A percentile compares a stretch with the other conserved stretches of the same genome.
Conservation (phyloP, 2,113 vertebrate species). For the Stegostoma tigrinum region DNA sequence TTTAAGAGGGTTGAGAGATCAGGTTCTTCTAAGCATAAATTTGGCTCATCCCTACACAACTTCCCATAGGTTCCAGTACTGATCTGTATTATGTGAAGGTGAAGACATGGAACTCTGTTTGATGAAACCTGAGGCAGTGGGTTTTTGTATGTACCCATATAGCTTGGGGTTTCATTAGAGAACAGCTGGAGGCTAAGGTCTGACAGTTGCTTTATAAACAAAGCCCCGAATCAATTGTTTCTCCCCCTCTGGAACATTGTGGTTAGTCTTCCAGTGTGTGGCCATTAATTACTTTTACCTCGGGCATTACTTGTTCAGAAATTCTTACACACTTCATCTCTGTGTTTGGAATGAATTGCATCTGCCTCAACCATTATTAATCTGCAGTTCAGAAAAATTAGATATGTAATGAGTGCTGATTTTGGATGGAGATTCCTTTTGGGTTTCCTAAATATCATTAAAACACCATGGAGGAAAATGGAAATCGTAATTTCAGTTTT, state of each 20-base stretch:
- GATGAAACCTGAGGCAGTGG: neutral
- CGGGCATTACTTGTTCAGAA: conserved; percentile 34
- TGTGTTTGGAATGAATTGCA: conserved; percentile 3
- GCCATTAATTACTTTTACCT: conserved; percentile 36
- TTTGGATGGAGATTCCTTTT: neutral
- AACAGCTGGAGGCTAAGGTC: conserved; percentile 37
- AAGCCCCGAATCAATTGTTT: conserved; percentile 30
- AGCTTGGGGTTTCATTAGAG: conserved; percentile 33
- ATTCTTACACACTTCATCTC: neutral
- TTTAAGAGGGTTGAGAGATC: neutral
- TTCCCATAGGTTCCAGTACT: neutral
- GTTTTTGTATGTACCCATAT: conserved; percentile 6
- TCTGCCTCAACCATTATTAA: neutral
- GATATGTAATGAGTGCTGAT: neutral
- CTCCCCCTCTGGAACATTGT: conserved; percentile 20
- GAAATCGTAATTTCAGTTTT: conserved; percentile 15
- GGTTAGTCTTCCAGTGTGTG: conserved; percentile 35
- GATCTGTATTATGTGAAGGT: neutral
- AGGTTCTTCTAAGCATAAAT: conserved; percentile 8
- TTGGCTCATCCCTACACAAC: conserved; percentile 5
- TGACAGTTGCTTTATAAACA: conserved; percentile 34
- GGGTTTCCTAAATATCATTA: neutral
- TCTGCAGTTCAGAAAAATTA: neutral
- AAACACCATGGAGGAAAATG: neutral
- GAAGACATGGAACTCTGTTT: neutral